Conservation (phyloP, 2,888 invertebrate genomes). For the Plebejus anna region DNA sequence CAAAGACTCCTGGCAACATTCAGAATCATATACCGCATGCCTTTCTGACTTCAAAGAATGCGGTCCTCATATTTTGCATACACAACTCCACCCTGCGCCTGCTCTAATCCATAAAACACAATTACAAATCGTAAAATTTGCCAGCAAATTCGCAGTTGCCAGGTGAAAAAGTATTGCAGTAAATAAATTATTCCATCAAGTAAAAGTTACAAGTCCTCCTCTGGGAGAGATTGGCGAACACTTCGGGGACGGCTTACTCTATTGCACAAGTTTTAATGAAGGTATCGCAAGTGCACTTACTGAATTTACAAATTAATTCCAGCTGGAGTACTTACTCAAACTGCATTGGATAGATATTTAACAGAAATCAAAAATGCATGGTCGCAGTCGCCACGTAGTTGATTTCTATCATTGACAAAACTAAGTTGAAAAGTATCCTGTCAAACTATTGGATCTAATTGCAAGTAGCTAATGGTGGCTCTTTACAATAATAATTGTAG, state of each 20-base stretch:
- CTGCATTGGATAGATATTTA: no score
- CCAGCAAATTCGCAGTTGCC: background rate
- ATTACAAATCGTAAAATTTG: background rate
- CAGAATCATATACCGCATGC: no score
- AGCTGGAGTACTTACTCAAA: background rate
- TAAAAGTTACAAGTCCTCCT: background rate
- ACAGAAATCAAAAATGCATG: no score
- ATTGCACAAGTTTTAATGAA: conserved; percentile 19
- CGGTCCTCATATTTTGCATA: background rate
- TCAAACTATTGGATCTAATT: no score
- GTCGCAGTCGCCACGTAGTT: no score
- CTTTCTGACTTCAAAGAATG: background rate
- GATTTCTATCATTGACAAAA: no score
- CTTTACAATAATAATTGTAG: no score
- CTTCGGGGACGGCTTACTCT: background rate
- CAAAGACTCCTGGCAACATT: no score
- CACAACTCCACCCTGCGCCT: no score
- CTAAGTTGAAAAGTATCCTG: no score
- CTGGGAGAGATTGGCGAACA: background rate
- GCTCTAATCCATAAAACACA: background rate
- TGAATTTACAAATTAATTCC: background rate
- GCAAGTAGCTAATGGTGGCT: no score
- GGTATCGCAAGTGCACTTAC: background rate
- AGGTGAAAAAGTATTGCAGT: background rate
- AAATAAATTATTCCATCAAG: conserved; percentile 15